Conservation (phyloP, 1,140 invertebrate species). For the Teleogryllus occipitalis region DNA sequence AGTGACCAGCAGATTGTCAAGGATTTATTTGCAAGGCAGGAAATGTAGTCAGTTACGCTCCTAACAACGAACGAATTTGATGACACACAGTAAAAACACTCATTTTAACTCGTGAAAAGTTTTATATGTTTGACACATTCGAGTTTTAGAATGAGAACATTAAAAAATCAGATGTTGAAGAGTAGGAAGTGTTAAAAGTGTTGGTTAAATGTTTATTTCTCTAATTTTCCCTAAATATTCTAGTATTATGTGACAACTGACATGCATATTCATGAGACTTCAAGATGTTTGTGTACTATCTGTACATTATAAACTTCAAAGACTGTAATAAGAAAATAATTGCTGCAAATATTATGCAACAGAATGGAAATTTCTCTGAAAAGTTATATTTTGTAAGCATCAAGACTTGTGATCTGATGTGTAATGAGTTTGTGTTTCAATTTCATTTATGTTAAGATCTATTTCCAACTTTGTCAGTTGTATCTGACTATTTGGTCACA, state of each 20-base stretch:
- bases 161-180: conserved; percentile 7
- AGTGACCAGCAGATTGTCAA: conserved; percentile 29
- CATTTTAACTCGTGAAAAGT: conserved; percentile 3
- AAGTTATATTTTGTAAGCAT: too few species aligned
- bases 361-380: too few species aligned
- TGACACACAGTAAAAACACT: conserved; percentile 15
- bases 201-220: background rate
- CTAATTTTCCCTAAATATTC: background rate
- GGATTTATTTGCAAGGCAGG: conserved; percentile 28
- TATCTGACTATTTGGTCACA: too few species aligned
- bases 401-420: too few species aligned
- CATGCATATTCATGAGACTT: conserved; percentile 2
- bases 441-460: too few species aligned
- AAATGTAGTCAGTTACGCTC: conserved; percentile 7
- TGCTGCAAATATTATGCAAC: too few species aligned
- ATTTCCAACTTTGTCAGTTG: too few species aligned
- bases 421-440: too few species aligned
- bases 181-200: background rate
- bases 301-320: too few species aligned
- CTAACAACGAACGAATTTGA: conserved; percentile 13
- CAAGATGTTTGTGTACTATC: background rate
- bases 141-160: background rate
- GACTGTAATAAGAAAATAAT: too few species aligned
- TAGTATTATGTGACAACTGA: background rate
- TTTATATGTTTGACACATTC: background rate